Conservation (phyloP, 2,113 vertebrate genomes). For the Calyptommatus sinebrachiatus region DNA sequence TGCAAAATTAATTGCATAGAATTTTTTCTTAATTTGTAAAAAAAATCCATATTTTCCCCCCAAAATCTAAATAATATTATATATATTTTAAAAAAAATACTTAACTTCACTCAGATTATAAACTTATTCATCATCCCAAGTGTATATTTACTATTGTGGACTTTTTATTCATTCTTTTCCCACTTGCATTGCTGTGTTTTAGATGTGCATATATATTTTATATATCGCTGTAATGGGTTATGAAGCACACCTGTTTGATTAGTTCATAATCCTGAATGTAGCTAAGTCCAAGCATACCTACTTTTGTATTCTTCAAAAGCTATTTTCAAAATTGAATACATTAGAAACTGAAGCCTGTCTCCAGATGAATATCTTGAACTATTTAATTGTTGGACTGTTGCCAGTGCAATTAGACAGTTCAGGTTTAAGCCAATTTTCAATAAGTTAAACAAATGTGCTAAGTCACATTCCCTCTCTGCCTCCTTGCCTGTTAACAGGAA, state of each 20-base stretch:
- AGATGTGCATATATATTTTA: not conserved
- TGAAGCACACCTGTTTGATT: not conserved
- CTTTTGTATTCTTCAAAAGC: not conserved
- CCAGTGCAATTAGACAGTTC: slow-evolving; percentile 24
- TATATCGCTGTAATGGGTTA: no score
- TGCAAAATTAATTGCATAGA: not conserved
- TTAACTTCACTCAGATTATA: not conserved
- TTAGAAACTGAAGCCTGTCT: slow-evolving; percentile 25
- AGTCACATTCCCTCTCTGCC: not conserved
- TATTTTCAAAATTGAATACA: not conserved
- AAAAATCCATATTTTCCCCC: not conserved
- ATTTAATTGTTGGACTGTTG: slow-evolving; percentile 32
- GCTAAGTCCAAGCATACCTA: not conserved
- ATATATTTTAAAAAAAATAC: not conserved
- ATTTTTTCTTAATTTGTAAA: not conserved
- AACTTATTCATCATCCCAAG: no score
- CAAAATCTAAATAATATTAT: not conserved
- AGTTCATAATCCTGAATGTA: not conserved
- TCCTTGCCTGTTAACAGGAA: not conserved
- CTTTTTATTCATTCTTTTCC: no score
- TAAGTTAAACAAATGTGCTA: slow-evolving; percentile 3
- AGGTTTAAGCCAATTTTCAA: slow-evolving; percentile 10
- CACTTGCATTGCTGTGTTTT: not conserved
- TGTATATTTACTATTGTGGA: not conserved
- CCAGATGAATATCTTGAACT: slow-evolving; percentile 30